These are phyloP conservation scores for Drosophila busckii DNA, from an alignment of 1,140 invertebrate species.

Conservation along the genomic window DNA sequence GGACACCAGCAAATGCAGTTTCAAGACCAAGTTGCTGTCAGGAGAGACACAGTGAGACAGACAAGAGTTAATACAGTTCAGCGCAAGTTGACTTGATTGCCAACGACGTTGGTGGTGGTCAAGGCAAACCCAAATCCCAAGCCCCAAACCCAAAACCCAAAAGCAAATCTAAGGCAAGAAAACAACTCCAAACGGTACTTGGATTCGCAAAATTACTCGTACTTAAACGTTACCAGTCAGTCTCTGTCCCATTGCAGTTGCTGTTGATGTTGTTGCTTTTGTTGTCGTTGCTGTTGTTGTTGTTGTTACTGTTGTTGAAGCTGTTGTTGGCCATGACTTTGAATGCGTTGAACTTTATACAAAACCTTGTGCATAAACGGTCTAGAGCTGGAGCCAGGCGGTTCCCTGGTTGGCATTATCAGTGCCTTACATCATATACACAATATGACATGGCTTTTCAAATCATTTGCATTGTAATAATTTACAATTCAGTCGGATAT, in stretches of 20 bases:
- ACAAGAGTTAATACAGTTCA: conserved; percentile 74
- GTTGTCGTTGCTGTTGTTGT: not conserved
- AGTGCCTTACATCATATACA: conserved; percentile 62
- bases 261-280: conserved; percentile 5
- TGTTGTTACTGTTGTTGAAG: conserved; percentile 16
- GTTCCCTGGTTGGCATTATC: conserved; percentile 56
- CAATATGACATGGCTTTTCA: conserved; percentile 57
- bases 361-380: too few relatives aligned
- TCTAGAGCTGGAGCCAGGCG: conserved; percentile 19
- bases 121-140: conserved; percentile 50
- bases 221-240: conserved; percentile 45
- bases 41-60: conserved; percentile 50
- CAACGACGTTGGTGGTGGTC: conserved; percentile 57
- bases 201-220: conserved; percentile 65
- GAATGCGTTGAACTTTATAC: conserved; percentile 55
- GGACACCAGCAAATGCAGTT: too few relatives aligned
- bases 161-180: conserved; percentile 28
- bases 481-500: conserved; percentile 55
- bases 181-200: too few relatives aligned
- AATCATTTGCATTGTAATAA: conserved; percentile 77
- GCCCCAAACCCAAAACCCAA: conserved; percentile 16
- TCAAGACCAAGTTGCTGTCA: conserved; percentile 27
- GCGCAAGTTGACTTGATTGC: conserved; percentile 68
- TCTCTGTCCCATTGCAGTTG: too few relatives aligned
- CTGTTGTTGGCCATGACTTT: conserved; percentile 52